phyloP scores from a whole-genome alignment of 2,888 invertebrate species.

The Hecatera dysodea region DNA sequence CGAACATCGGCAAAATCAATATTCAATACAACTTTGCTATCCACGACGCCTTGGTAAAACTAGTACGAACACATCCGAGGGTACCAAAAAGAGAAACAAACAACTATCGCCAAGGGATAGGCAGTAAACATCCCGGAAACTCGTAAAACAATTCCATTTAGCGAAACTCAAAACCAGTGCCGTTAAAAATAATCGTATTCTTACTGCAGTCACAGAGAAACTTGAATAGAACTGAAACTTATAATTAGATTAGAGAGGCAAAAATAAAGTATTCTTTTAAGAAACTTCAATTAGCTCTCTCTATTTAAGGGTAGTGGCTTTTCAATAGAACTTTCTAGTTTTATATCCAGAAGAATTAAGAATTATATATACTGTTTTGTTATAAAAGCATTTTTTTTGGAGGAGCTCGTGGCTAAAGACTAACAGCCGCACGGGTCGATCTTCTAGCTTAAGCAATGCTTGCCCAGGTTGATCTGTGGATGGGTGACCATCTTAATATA shows the following conservation, averaged over 20 bases:
- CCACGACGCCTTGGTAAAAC: conserved; percentile 9
- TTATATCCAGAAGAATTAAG: too few relatives aligned
- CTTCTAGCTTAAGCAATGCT: too few relatives aligned
- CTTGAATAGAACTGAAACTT: conserved; percentile 60
- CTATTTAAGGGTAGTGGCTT: neutral
- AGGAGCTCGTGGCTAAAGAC: too few relatives aligned
- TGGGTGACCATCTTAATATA: too few relatives aligned
- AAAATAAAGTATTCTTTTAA: conserved; percentile 29
- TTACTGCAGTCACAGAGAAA: conserved; percentile 32
- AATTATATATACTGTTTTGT: too few relatives aligned
- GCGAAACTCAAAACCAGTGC: conserved; percentile 42
- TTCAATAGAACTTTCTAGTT: neutral
- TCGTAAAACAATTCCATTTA: conserved; percentile 60
- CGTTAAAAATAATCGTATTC: conserved; percentile 59
- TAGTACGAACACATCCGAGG: conserved; percentile 14
- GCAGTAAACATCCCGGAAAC: conserved; percentile 55
- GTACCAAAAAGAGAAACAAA: conserved; percentile 26
- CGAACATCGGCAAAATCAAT: conserved; percentile 29
- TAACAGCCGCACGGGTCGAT: too few relatives aligned
- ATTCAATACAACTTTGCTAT: conserved; percentile 31
- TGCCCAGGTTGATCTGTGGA: too few relatives aligned
- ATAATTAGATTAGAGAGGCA: conserved; percentile 65
- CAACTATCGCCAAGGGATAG: conserved; percentile 53
- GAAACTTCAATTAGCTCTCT: conserved; percentile 7
- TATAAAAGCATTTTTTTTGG: too few relatives aligned